Base-by-base conservation (phyloP, 2,888 invertebrate species). In the Metacarcinus magister region DNA sequence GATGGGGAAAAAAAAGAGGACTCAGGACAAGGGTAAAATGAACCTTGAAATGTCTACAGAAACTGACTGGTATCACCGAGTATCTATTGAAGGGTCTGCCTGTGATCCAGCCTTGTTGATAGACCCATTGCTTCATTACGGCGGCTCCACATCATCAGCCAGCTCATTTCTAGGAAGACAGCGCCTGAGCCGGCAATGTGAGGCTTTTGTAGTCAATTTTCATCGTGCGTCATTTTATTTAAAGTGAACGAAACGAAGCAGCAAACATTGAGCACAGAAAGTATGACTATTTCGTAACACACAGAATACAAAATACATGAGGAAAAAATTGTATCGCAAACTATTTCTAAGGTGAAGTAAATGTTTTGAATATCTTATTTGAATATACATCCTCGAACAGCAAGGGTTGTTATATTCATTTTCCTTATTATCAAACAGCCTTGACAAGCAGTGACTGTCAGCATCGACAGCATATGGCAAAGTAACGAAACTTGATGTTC, bases 141-240 rank as follows among this genome's bases (percentile, higher is more conserved):
- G 32, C 32, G 32, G 32, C 0, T 32, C 32, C 28, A 8, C 13
- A 8, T 32, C 82, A 32, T 4, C 13, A 28, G 32, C 32, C 32
- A 67, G 19, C 44, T 46, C 82, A 32, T 82, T 82, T 82, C 32
- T 28, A 23, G 32, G 32, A n/a, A 82, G 67, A 67, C 32, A 10
- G 28, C 28, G 32, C 82, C 13, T 82, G 32, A 82, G 82, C 82
- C 32, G 28, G 4, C 5, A 8, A 82, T 28, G 1, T 28, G 32
- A 82, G 82, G 82, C 28, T 82, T 82, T 82, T 82, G 32, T 32
- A 8, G 82, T 82, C 82, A 82, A 82, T 13, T 82, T 82, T 82
- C 82, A 32, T 1, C 82, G 32, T 32, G 19, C 67, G 23, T 67
- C 19, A 67, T 23, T 67, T 67, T 0, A 19, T 23, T 67, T 67